phyloP scores from a whole-genome alignment of 1,140 invertebrate genomes.

The Caenorhabditis briggsae region DNA sequence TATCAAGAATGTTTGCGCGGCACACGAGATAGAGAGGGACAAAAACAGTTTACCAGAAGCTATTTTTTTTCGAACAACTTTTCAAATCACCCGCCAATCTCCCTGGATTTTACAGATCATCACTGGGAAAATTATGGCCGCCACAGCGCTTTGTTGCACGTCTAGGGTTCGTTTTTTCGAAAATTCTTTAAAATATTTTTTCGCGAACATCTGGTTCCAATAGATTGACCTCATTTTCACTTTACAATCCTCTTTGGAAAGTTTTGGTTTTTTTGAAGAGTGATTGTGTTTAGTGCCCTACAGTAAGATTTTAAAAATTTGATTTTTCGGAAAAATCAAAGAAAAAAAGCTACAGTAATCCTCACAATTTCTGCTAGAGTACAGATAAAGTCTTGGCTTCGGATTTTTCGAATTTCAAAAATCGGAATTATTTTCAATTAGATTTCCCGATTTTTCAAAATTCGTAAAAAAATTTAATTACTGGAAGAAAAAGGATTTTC shows the following conservation, averaged over 20 bases:
- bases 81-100: too few species aligned
- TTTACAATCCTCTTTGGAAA: constrained; percentile 2
- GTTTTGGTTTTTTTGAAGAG: background rate
- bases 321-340: background rate
- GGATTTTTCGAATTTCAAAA: too few species aligned
- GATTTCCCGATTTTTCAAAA: too few species aligned
- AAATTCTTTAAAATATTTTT: background rate
- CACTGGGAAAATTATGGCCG: background rate
- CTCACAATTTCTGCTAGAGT: too few species aligned
- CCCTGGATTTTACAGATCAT: constrained; percentile 3
- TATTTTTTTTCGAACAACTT: background rate
- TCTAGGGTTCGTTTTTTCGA: constrained; percentile 21
- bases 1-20: constrained; percentile 35
- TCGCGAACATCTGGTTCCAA: constrained; percentile 13
- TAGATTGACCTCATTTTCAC: constrained; percentile 3
- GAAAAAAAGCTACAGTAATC: too few species aligned
- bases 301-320: background rate
- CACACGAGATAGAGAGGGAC: background rate
- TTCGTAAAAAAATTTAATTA: too few species aligned
- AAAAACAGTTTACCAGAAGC: background rate
- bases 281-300: too few species aligned
- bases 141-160: constrained; percentile 15
- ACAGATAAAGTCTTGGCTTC: too few species aligned
- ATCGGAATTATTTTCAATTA: too few species aligned
- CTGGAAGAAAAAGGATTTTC: too few species aligned